Percentiles rank a stretch among this genome's conserved stretches.
phyloP scores from a whole-genome alignment of 2,888 invertebrate species.

The Pristionchus mayeri region DNA sequence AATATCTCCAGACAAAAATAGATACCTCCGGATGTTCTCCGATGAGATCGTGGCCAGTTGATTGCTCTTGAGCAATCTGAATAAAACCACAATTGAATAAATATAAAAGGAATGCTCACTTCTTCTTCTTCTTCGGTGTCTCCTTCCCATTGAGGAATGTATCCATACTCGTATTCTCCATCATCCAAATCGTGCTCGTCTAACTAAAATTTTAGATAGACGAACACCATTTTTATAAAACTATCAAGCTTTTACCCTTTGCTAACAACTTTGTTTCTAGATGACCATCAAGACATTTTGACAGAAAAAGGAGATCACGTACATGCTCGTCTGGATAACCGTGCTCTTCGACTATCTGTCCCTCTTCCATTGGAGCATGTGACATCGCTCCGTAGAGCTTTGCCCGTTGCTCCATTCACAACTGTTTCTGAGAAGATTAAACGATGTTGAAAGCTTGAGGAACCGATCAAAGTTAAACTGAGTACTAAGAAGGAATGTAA shows the following conservation, averaged over 20 bases:
- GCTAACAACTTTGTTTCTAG: not conserved
- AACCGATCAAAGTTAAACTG: not conserved
- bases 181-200: not conserved
- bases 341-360: not conserved
- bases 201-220: conserved; percentile 24
- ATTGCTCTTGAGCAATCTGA: not conserved
- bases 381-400: conserved; percentile 29
- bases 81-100: not conserved
- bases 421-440: not conserved
- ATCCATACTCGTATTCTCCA: not conserved
- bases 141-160: conserved; percentile 9
- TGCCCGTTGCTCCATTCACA: not conserved
- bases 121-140: not conserved
- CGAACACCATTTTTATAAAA: not conserved
- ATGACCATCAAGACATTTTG: not conserved
- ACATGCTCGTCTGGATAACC: conserved; percentile 5
- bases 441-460: not conserved
- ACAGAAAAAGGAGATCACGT: not conserved
- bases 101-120: not conserved
- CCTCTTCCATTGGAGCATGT: not conserved
- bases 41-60: not conserved
- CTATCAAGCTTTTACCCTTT: not conserved
- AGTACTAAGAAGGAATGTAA: not conserved
- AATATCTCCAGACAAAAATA: not conserved
- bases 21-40: not conserved